Conservation (phyloP, 2,797 vertebrate genomes). For the Anomalospiza imberbis region DNA sequence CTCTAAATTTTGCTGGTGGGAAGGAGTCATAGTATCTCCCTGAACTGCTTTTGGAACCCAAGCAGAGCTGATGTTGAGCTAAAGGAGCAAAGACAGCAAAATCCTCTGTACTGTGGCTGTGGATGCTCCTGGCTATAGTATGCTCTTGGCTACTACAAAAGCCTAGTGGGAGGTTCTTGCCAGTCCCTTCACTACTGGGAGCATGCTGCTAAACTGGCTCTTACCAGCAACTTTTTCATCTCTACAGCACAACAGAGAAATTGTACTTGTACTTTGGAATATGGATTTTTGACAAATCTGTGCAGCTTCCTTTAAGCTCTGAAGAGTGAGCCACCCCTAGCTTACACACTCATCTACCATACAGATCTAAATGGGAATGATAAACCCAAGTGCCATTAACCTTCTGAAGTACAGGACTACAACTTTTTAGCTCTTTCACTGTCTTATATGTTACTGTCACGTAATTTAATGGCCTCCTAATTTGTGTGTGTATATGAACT, state of each 20-base stretch:
- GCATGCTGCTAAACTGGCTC: not conserved
- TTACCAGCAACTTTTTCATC: not conserved
- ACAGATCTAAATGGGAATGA: not conserved
- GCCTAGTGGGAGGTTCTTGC: not conserved
- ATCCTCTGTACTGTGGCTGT: not conserved
- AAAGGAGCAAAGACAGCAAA: not conserved
- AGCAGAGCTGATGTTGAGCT: not conserved
- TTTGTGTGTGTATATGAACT: slow-evolving; percentile 55
- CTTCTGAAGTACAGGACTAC: not conserved
- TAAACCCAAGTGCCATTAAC: not conserved
- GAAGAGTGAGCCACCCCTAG: not conserved
- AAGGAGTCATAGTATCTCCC: not conserved
- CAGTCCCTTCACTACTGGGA: not conserved
- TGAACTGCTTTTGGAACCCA: not conserved
- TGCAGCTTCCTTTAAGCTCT: not conserved
- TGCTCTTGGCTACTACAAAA: not conserved
- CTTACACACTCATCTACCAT: not conserved
- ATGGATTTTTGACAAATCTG: not conserved
- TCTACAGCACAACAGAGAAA: not conserved
- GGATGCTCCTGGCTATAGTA: not conserved
- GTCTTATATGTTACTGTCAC: not conserved
- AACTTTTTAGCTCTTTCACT: not conserved
- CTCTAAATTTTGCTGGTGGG: not conserved
- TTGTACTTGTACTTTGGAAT: not conserved
- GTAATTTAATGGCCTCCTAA: slow-evolving; percentile 39